Conservation (phyloP, 2,797 vertebrate genomes). For the Echeneis naucrates region DNA sequence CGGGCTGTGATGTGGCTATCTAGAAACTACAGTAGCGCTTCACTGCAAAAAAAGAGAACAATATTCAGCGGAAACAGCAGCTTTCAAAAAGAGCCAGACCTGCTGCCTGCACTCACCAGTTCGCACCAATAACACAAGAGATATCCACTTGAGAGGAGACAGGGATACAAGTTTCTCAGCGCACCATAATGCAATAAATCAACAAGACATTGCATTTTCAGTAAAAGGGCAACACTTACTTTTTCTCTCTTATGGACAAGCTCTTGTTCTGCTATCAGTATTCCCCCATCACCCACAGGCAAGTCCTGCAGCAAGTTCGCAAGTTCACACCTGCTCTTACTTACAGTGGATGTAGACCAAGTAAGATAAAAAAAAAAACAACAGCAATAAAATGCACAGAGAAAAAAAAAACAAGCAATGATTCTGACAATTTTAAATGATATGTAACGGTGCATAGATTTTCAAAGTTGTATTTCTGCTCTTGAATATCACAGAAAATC, state of each 20-base stretch:
- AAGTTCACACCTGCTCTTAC: constrained; percentile 43
- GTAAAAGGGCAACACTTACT: background rate
- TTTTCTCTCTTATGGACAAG: constrained; percentile 36
- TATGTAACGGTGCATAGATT: background rate
- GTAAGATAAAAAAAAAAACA: background rate
- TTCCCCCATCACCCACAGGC: constrained; percentile 15
- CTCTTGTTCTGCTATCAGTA: constrained; percentile 28
- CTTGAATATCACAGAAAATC: constrained; percentile 7
- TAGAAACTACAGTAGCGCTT: constrained; percentile 7
- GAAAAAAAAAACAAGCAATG: too few species aligned
- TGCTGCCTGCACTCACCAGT: constrained; percentile 23
- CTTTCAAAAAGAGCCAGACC: constrained; percentile 20
- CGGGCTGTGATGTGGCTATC: constrained; percentile 8
- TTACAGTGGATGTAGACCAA: constrained; percentile 17
- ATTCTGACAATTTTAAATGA: background rate
- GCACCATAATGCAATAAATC: constrained; percentile 31
- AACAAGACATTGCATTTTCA: constrained; percentile 34
- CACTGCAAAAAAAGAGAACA: constrained; percentile 23
- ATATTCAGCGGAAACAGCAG: constrained; percentile 18
- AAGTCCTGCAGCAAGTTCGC: constrained; percentile 38
- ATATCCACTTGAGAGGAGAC: constrained; percentile 13
- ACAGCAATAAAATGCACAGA: background rate
- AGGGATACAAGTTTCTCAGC: constrained; percentile 3
- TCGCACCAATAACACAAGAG: constrained; percentile 17
- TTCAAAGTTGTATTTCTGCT: constrained; percentile 3